Evolutionary conservation across 2,113 vertebrate genomes (phyloP).

Genomic region (Nansenia antarctica): DNA sequence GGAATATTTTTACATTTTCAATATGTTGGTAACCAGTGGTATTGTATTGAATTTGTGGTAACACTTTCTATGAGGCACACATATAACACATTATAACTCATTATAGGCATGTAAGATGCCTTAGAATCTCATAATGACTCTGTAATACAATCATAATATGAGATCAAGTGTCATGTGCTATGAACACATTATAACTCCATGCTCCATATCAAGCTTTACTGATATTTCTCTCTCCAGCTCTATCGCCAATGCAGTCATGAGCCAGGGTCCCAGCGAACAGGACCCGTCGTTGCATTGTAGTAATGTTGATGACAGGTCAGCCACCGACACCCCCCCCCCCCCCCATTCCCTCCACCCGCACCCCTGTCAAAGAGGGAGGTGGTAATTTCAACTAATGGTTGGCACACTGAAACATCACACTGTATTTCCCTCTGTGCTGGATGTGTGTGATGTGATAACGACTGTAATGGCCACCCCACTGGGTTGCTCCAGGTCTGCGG

Average conservation of each 20-base stretch:
- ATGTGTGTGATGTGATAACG: conserved; percentile 3
- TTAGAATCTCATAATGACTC: too few species aligned
- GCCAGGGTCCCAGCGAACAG: background rate
- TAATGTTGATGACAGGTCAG: conserved; percentile 4
- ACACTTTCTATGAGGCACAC: too few species aligned
- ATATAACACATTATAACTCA: too few species aligned
- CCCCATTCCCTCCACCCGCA: background rate
- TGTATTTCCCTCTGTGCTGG: background rate
- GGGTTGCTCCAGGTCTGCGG: background rate
- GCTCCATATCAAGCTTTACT: too few species aligned
- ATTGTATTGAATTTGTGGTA: too few species aligned
- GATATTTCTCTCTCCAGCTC: background rate
- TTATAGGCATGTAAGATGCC: too few species aligned
- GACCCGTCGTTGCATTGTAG: background rate
- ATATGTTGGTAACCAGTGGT: background rate
- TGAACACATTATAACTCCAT: too few species aligned
- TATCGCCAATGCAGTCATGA: background rate
- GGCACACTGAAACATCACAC: conserved; percentile 30
- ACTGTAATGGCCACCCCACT: background rate
- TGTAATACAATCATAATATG: too few species aligned
- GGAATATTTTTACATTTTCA: background rate
- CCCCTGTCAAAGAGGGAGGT: conserved; percentile 13
- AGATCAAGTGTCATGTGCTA: too few species aligned
- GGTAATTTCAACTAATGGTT: conserved; percentile 45
- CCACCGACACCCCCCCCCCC: background rate